phyloP scores from a whole-genome alignment of 2,797 vertebrate species.

The Florisuga fusca region DNA sequence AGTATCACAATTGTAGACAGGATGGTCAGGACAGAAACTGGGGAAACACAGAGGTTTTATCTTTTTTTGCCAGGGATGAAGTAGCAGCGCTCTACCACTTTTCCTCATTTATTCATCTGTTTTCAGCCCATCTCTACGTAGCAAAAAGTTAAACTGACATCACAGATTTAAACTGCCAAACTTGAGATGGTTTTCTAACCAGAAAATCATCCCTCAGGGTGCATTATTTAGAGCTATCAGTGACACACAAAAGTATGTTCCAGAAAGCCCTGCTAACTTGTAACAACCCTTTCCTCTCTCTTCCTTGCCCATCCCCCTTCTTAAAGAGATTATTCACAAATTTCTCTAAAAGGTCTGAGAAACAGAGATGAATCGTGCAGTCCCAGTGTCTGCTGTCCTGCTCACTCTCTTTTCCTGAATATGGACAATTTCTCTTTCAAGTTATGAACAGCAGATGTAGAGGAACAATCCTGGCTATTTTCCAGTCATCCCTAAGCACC shows the following conservation, averaged over 20 bases:
- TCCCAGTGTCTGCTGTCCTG: neutral
- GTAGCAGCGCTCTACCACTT: neutral
- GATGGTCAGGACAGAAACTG: neutral
- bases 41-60: neutral
- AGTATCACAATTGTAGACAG: neutral
- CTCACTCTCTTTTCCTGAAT: neutral
- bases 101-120: neutral
- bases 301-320: fast-evolving
- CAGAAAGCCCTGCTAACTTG: neutral
- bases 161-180: neutral
- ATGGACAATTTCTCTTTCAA: neutral
- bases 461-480: neutral
- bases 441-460: neutral
- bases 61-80: neutral
- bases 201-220: fast-evolving
- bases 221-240: neutral
- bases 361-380: neutral
- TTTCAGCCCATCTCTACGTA: neutral
- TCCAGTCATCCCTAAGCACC: neutral
- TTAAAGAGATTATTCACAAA: neutral
- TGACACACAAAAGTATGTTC: fast-evolving
- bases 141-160: neutral
- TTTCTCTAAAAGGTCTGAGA: neutral
- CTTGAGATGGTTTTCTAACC: neutral
- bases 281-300: neutral